These are phyloP conservation scores for Procambarus clarkii DNA, from an alignment of 1,140 invertebrate genomes.

Conservation along the genomic window DNA sequence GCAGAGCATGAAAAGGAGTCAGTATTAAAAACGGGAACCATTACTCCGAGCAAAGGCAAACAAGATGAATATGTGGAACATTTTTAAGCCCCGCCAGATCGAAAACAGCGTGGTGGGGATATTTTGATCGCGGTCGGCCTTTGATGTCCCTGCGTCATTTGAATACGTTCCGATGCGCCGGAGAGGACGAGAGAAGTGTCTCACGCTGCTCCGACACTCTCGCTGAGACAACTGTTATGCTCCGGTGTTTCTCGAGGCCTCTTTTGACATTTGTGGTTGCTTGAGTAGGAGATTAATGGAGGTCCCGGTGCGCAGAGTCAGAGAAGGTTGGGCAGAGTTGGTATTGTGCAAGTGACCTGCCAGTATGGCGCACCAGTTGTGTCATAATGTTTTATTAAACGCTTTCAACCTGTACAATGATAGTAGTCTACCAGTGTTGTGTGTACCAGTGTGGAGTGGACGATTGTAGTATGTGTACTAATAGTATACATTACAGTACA, in stretches of 20 bases:
- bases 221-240: slow-evolving; percentile 14
- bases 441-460: no score
- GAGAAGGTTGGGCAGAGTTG: neutral
- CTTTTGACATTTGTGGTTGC: neutral
- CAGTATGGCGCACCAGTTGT: no score
- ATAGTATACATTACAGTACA: slow-evolving; percentile 5
- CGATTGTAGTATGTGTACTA: no score
- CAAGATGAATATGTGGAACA: slow-evolving; percentile 66
- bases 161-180: slow-evolving; percentile 42
- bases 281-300: slow-evolving; percentile 2
- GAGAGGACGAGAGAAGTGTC: neutral
- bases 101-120: slow-evolving; percentile 58
- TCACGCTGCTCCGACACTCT: slow-evolving; percentile 4
- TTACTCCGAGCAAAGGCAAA: slow-evolving; percentile 68
- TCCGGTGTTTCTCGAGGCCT: neutral
- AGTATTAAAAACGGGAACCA: slow-evolving; percentile 65
- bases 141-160: slow-evolving; percentile 38
- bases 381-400: no score
- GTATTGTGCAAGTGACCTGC: no score
- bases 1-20: slow-evolving; percentile 63
- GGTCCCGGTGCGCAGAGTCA: neutral
- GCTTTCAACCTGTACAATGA: no score
- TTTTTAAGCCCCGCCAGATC: slow-evolving; percentile 61
- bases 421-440: no score
- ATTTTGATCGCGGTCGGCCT: slow-evolving; percentile 45